Evolutionary conservation across 1,140 invertebrate species (phyloP), one percentile per base, ranked within the genome.

Genomic region (Heliconius hewitsoni): DNA sequence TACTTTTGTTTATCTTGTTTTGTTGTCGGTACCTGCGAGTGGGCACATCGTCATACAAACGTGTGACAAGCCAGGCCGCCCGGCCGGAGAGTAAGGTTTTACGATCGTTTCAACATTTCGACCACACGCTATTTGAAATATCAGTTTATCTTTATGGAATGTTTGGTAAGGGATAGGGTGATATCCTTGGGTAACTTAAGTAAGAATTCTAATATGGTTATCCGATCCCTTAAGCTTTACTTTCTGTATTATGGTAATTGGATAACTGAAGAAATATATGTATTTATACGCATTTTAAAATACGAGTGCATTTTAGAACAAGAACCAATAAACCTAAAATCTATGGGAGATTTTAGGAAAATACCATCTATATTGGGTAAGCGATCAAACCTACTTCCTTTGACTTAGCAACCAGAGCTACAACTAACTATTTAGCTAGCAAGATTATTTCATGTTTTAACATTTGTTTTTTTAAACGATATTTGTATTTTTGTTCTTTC

Each of bases 41-140:
- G 13, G 42, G 13, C 39, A 79, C 77, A 70, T 76, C 73, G 78
- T 80, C 83, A 83, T 90, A 90, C 88, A 89, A 86, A 85, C 83
- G 80, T 78, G 86, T 87, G 86, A 90, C 84, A 80, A 66, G 84
- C 73, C 77, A 82, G 60, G 79, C 86, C 82, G 82, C 84, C 81
- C 73, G 73, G 60, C 60, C 60, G 27, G 3, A 16, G 78, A 81
- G 73, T 81, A 81, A 82, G 80, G 77, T 88, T 89, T 37, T 87
- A 88, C 79, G 85, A 86, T 66, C 76, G 71, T 74, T 71, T 42
- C 77, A 79, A 76, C 82, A 76, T 84, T 85, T 82, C 76, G 84
- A 82, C 82, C 83, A 82, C 86, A 83, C 81, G 60, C 79, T 79
- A 77, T 79, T 77, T 77, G 74, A 73, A 81, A 79, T 79, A 82